phyloP scores from a whole-genome alignment of 2,113 vertebrate genomes.

The Leucopsar rothschildi region DNA sequence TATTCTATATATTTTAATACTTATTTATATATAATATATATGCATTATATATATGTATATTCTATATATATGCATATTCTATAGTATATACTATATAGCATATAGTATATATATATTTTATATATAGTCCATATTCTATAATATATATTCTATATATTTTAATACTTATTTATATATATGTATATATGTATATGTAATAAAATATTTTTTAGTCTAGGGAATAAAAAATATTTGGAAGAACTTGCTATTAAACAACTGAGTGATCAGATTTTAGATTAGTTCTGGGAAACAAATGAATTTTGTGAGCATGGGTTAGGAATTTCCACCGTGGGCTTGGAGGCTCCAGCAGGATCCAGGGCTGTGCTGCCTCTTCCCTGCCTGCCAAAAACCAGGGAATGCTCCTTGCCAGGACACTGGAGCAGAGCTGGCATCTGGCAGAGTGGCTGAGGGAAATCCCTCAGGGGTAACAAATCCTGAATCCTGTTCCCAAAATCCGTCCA shows the following conservation, averaged over 20 bases:
- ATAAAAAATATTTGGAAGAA: background rate
- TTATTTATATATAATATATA: too few species aligned
- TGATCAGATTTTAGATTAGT: background rate
- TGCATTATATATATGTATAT: too few species aligned
- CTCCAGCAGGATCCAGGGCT: background rate
- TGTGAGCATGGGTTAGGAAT: background rate
- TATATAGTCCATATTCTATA: too few species aligned
- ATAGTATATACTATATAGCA: too few species aligned
- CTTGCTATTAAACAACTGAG: background rate
- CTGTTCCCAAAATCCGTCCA: background rate
- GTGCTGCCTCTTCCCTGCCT: background rate
- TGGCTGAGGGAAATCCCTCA: background rate
- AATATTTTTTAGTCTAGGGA: background rate
- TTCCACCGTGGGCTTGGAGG: background rate
- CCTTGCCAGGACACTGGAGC: background rate
- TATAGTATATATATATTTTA: too few species aligned
- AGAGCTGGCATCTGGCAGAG: background rate
- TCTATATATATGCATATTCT: too few species aligned
- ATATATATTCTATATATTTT: too few species aligned
- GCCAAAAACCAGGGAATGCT: fast-evolving
- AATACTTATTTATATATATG: too few species aligned
- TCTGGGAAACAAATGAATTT: background rate
- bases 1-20: too few species aligned
- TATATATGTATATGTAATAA: too few species aligned
- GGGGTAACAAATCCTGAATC: background rate